Percentiles rank a stretch among this genome's conserved stretches.
Evolutionary conservation across 1,140 invertebrate species (phyloP).

Genomic region (Drosophila albomicans): DNA sequence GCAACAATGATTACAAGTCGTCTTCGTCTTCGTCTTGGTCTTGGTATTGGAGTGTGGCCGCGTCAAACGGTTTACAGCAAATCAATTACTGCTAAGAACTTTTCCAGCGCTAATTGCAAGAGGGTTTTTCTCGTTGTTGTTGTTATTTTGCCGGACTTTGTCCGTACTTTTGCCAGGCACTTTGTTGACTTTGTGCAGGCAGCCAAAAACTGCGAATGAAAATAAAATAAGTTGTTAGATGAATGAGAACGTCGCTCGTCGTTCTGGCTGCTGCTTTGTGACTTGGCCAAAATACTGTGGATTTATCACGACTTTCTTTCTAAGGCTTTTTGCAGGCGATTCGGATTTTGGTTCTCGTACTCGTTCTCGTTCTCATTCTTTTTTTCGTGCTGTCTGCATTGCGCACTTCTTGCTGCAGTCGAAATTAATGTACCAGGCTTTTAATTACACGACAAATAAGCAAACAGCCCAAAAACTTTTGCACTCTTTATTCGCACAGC

Average conservation of each 20-base stretch:
- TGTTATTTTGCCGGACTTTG: slow-evolving; percentile 27
- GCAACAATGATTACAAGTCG: background rate
- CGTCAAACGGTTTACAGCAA: slow-evolving; percentile 80
- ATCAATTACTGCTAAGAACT: slow-evolving; percentile 80
- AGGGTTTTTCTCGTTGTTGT: slow-evolving; percentile 36
- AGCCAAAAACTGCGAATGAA: slow-evolving; percentile 70
- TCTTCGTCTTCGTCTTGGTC: too few relatives aligned
- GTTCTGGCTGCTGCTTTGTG: slow-evolving; percentile 23
- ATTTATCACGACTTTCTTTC: slow-evolving; percentile 79
- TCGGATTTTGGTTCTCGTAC: slow-evolving; percentile 1
- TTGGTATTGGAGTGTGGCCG: slow-evolving; percentile 22
- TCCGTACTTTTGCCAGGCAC: slow-evolving; percentile 37
- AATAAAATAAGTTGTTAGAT: slow-evolving; percentile 75
- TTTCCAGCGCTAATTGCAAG: slow-evolving; percentile 77
- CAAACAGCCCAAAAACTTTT: slow-evolving; percentile 71
- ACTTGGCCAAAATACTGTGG: slow-evolving; percentile 52
- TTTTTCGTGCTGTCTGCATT: slow-evolving; percentile 55
- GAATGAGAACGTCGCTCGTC: slow-evolving; percentile 59
- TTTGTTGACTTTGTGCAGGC: slow-evolving; percentile 74
- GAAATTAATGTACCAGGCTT: slow-evolving; percentile 79
- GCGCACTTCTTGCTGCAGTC: slow-evolving; percentile 72
- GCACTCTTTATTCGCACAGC: slow-evolving; percentile 22
- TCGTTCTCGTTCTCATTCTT: too few relatives aligned
- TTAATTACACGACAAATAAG: slow-evolving; percentile 80
- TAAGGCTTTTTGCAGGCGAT: slow-evolving; percentile 53